Conservation (phyloP, 2,113 vertebrate genomes). For the Gambusia holbrooki region DNA sequence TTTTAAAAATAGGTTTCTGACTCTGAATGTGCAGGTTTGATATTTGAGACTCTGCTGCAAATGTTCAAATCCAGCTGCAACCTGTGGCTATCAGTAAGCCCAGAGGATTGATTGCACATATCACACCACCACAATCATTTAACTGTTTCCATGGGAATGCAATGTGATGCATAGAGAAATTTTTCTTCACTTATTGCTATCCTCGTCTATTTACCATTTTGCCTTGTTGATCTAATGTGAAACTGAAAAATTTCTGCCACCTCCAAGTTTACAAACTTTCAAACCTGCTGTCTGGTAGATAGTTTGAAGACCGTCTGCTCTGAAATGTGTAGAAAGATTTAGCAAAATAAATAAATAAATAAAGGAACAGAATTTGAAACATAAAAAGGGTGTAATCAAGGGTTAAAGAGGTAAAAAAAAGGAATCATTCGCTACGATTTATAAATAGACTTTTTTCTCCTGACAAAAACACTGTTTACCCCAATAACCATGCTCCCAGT, state of each 20-base stretch:
- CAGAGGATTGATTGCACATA: conserved; percentile 16
- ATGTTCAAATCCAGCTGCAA: conserved; percentile 13
- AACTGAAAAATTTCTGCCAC: conserved; percentile 30
- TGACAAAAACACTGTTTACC: conserved; percentile 11
- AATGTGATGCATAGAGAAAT: conserved; percentile 19
- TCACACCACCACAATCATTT: conserved; percentile 36
- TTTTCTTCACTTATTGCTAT: conserved; percentile 46
- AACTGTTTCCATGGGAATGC: conserved; percentile 61
- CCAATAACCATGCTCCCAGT: conserved; percentile 24
- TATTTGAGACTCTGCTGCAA: conserved; percentile 27
- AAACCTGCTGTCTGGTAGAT: conserved; percentile 15
- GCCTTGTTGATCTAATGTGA: conserved; percentile 54
- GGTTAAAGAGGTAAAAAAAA: not conserved
- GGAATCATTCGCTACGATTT: conserved; percentile 20
- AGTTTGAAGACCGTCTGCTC: conserved; percentile 9
- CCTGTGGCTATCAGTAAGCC: conserved; percentile 32
- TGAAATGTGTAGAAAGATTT: conserved; percentile 1
- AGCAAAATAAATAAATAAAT: not conserved
- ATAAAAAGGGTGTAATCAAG: conserved; percentile 2
- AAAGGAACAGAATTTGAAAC: not conserved
- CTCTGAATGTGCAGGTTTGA: not conserved
- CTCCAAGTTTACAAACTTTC: conserved; percentile 35
- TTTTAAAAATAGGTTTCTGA: not conserved
- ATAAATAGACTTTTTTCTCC: conserved; percentile 29
- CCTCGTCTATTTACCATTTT: conserved; percentile 64